Base-by-base conservation (phyloP, 2,113 vertebrate genomes). In the Podarcis cretensis region DNA sequence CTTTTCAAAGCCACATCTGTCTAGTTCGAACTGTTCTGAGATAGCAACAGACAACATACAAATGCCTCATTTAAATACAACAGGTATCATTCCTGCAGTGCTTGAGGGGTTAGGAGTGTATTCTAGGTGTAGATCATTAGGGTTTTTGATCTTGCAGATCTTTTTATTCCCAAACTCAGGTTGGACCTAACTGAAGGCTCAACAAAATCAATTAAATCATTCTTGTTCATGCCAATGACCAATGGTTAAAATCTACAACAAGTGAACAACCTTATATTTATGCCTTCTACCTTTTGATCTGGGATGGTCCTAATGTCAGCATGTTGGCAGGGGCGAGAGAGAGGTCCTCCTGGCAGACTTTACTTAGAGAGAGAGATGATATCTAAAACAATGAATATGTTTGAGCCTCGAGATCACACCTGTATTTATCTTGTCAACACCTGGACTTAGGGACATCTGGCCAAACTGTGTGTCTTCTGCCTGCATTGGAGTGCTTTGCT, bases 381-480 rank as follows among this genome's bases (percentile, higher is more conserved):
- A 81, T 0, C 66, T 23, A 23, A n/a, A 73, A 88, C 87, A 35
- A 7, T 82, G n/a, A 48, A 77, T 59, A n/a, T 83, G 0, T 13
- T 0, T 30, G n/a, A 66, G 13, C 85, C 81, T 87, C 43, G 63
- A 68, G 73, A 2, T 92, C 81, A 86, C 35, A 87, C 89, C 74
- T 79, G 48, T 23, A 16, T 91, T 63, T 88, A 14, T 77, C 82
- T 79, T 85, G 84, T 76, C 68, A 18, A 79, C 21, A 43, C 4
- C 0, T 0, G 30, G 20, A 48, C 82, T 92, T 85, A 87, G n/a
- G 30, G 83, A 35, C n/a, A 35, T 79, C 9, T 9, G 89, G 66
- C 75, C 66, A 2, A 21, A 89, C 88, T 43, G 89, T 92, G 74
- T 87, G 75, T 83, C 43, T 89, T 88, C 63, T 88, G 80, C 82